A percentile compares a stretch with the other conserved stretches of the same genome.
These are phyloP conservation scores for Leiothrix lutea DNA, from an alignment of 2,113 vertebrate species.

Conservation along the genomic window DNA sequence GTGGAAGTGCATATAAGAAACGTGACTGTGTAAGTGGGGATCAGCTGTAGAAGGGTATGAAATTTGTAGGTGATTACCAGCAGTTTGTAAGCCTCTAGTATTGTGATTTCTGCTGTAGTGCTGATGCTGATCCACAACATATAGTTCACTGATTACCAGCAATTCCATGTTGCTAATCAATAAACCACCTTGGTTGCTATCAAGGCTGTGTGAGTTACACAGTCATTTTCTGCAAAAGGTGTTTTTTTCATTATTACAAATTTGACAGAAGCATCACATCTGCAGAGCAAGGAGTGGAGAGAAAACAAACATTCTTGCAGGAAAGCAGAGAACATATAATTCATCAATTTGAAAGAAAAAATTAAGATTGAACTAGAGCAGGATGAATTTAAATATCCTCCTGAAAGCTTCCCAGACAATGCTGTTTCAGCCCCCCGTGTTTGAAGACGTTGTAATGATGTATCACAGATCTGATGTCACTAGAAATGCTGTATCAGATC, in stretches of 20 bases:
- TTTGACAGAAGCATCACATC: not conserved
- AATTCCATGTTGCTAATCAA: not conserved
- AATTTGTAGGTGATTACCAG: not conserved
- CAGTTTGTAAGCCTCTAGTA: not conserved
- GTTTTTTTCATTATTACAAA: not conserved
- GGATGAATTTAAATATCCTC: not conserved
- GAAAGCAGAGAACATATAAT: not conserved
- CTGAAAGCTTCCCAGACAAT: not conserved
- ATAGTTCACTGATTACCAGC: not conserved
- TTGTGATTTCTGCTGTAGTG: not conserved
- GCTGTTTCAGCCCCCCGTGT: too few species aligned
- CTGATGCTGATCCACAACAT: not conserved
- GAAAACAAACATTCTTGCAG: not conserved
- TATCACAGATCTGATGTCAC: rapidly evolving
- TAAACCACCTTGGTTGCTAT: not conserved
- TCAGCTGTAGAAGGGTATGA: not conserved
- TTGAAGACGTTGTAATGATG: too few species aligned
- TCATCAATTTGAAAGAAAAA: not conserved
- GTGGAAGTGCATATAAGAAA: not conserved
- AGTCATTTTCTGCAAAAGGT: not conserved
- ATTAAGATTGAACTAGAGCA: not conserved
- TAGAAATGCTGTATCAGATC: not conserved
- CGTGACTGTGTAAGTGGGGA: rapidly evolving
- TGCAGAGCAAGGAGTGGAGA: not conserved
- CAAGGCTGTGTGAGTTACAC: not conserved